phyloP scores from a whole-genome alignment of 2,113 vertebrate species.

The Atherinomorus stipes region DNA sequence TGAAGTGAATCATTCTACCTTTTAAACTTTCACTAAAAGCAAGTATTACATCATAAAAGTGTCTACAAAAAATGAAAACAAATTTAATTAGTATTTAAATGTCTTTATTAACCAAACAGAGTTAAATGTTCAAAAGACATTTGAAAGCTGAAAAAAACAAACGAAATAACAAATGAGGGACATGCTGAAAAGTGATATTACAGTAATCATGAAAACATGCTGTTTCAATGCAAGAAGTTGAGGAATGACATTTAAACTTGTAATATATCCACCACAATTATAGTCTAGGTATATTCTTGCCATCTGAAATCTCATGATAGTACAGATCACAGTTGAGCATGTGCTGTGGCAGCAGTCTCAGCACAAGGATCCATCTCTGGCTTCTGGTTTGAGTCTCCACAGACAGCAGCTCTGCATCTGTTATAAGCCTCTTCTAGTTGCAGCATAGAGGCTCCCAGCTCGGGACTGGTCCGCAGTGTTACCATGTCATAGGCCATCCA shows the following conservation, averaged over 20 bases:
- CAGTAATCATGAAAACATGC: not conserved
- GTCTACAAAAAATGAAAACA: constrained; percentile 3
- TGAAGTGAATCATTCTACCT: not conserved
- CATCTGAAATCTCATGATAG: not conserved
- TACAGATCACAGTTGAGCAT: constrained; percentile 7
- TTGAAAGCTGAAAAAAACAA: not conserved
- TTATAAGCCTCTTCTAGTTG: constrained; percentile 79
- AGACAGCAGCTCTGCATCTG: constrained; percentile 83
- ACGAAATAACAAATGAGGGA: no score
- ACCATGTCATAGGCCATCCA: constrained; percentile 89
- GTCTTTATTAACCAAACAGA: constrained; percentile 4
- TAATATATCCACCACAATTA: not conserved
- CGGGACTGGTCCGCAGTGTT: constrained; percentile 82
- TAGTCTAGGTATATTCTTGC: not conserved
- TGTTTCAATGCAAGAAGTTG: not conserved
- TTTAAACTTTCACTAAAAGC: not conserved
- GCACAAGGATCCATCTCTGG: not conserved
- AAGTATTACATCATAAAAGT: not conserved
- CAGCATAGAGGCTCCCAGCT: constrained; percentile 73
- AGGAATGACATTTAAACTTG: not conserved
- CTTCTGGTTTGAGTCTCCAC: constrained; percentile 70
- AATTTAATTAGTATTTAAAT: not conserved
- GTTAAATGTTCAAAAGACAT: constrained; percentile 1
- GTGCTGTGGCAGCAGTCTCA: not conserved
- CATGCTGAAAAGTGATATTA: not conserved